Evolutionary conservation across 2,113 vertebrate genomes (phyloP).

Genomic region (Crotalus tigris): DNA sequence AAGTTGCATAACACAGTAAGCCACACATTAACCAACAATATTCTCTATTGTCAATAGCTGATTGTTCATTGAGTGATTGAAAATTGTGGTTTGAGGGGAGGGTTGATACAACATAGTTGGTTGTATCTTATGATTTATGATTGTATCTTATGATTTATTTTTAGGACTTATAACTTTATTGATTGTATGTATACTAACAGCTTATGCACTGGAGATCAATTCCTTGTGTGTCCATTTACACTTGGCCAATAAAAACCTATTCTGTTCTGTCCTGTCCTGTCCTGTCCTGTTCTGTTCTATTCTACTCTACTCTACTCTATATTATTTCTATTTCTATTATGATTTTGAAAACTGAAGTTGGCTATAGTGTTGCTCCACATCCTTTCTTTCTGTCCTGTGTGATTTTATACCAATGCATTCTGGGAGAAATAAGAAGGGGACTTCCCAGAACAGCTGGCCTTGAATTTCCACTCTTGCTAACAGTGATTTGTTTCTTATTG

Average conservation of each 20-base stretch:
- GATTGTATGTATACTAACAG: neutral
- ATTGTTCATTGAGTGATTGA: neutral
- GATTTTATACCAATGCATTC: neutral
- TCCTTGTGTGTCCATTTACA: neutral
- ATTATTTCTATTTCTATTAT: neutral
- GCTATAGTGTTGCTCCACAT: neutral
- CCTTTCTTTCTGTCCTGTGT: neutral
- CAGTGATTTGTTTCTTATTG: neutral
- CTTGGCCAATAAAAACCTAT: neutral
- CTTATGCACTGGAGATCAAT: neutral
- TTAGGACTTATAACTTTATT: no score
- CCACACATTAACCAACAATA: neutral
- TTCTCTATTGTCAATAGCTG: neutral
- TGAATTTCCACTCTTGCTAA: neutral
- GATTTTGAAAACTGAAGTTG: neutral
- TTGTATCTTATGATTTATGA: neutral
- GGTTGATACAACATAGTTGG: neutral
- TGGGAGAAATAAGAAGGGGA: neutral
- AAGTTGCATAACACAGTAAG: neutral
- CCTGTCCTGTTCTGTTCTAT: fast-evolving
- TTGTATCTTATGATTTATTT: neutral
- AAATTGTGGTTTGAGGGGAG: no score
- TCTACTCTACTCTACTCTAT: no score
- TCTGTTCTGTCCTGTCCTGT: neutral
- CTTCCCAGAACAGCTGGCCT: neutral